Percentiles rank a stretch among this genome's conserved stretches.
These are phyloP conservation scores for Oikopleura dioica DNA, from an alignment of 23 tunicate genomes.

Conservation along the genomic window DNA sequence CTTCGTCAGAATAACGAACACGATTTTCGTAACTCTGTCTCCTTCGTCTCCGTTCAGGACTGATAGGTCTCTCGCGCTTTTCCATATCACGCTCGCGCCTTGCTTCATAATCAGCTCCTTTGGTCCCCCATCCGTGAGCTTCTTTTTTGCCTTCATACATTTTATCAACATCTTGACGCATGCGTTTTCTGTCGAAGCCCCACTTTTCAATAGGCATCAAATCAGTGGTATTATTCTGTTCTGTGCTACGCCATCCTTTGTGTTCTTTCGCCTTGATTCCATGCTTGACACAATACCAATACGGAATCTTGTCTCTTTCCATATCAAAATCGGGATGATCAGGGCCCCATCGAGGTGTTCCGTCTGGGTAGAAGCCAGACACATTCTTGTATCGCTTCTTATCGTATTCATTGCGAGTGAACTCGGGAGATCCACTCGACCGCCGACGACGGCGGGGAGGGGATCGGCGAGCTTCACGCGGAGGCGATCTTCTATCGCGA, in stretches of 20 bases:
- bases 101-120: not conserved
- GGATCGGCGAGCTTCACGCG: not conserved
- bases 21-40: not conserved
- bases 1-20: not conserved
- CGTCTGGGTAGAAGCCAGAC: not conserved
- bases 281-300: not conserved
- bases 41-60: not conserved
- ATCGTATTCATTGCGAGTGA: not conserved
- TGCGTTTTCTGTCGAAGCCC: not conserved
- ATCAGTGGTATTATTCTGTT: not conserved
- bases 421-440: too few relatives aligned
- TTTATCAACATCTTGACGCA: not conserved
- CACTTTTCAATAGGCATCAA: not conserved
- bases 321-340: not conserved
- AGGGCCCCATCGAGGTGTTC: not conserved
- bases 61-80: not conserved
- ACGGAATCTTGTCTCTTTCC: not conserved
- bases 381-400: not conserved
- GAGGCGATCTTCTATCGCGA: not conserved
- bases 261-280: not conserved
- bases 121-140: not conserved
- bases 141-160: not conserved
- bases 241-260: not conserved
- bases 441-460: not conserved
- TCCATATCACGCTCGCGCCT: not conserved